These are phyloP conservation scores for Drosophila merina DNA, from an alignment of 2,888 invertebrate genomes.

Conservation along the genomic window DNA sequence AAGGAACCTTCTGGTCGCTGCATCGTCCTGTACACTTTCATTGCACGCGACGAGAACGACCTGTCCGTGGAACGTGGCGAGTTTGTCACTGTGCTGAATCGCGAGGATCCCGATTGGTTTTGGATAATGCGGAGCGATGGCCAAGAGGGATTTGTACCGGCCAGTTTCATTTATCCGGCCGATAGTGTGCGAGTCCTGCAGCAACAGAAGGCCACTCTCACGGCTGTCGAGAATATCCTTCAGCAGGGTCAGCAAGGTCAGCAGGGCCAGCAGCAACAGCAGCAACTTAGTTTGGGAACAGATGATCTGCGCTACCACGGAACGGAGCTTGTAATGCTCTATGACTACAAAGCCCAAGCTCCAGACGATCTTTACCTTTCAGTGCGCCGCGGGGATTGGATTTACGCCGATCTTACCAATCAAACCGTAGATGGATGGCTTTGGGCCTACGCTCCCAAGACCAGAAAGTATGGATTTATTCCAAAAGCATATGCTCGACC, in stretches of 20 bases:
- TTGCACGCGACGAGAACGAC: constrained; percentile 96
- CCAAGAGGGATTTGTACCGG: constrained; percentile 97
- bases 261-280: constrained; percentile 66
- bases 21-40: constrained; percentile 96
- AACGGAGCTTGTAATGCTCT: constrained; percentile 96
- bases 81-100: constrained; percentile 97
- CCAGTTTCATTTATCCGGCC: constrained; percentile 96
- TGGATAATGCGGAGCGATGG: constrained; percentile 97
- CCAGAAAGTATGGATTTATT: constrained; percentile 96
- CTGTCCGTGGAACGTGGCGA: constrained; percentile 96
- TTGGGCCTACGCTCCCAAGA: constrained; percentile 97
- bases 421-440: constrained; percentile 97
- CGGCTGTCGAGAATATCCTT: constrained; percentile 58
- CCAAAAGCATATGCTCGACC: constrained; percentile 97
- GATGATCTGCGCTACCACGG: constrained; percentile 92
- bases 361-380: constrained; percentile 96
- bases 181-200: constrained; percentile 87
- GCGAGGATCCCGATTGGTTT: constrained; percentile 98
- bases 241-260: constrained; percentile 62
- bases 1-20: constrained; percentile 95
- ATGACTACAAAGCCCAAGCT: constrained; percentile 97
- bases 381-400: constrained; percentile 96
- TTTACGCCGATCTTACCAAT: constrained; percentile 96
- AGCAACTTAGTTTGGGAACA: constrained; percentile 80
- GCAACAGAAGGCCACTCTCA: constrained; percentile 47